Evolutionary conservation across 2,888 invertebrate genomes (phyloP), one percentile per base, ranked within the genome.

Genomic region (Ochropleura leucogaster): DNA sequence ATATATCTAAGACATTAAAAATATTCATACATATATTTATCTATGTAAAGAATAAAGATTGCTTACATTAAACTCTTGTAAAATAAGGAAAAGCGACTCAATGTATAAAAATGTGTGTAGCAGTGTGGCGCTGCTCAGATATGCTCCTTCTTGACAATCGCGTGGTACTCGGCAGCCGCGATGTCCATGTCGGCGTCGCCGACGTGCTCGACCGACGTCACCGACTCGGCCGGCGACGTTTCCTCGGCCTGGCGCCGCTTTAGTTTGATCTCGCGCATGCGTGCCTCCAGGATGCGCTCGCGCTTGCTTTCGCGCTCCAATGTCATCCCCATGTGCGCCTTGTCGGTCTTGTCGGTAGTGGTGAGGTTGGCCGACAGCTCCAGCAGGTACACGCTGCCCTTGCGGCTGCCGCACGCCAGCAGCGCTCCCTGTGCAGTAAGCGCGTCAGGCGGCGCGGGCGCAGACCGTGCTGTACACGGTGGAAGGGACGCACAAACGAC

Each of bases 211-310:
- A 92, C 94, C 18, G 89, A 53, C 40, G 92, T 92, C 30, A 55
- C 12, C 2, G 87, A 85, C 62, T 79, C 68, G 44, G 89, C 90
- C 65, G 81, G 87, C 62, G 55, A 75, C 81, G 5, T 91, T 77
- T 93, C 93, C 77, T 93, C 94, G 63, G 92, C 94, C 85, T 94
- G 92, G 53, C 93, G 90, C 89, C 85, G 84, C 93, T 97, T 97
- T 20, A 98, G 93, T 64, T 97, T 97, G 82, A 98, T 97, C 94
- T 99, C 99, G 80, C 99, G 97, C 89, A 98, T 97, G 87, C 98
- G 97, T 7, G 98, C 98, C 92, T 99, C 99, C 85, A 99, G 96
- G 74, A 99, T 99, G 92, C 98, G 98, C 93, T 99, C 99, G 72
- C 99, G 97, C 76, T 98, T 97, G 72, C 97, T 97, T 94, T 99